Evolutionary conservation across 2,888 invertebrate genomes (phyloP).

Genomic region (Eulithis testata): DNA sequence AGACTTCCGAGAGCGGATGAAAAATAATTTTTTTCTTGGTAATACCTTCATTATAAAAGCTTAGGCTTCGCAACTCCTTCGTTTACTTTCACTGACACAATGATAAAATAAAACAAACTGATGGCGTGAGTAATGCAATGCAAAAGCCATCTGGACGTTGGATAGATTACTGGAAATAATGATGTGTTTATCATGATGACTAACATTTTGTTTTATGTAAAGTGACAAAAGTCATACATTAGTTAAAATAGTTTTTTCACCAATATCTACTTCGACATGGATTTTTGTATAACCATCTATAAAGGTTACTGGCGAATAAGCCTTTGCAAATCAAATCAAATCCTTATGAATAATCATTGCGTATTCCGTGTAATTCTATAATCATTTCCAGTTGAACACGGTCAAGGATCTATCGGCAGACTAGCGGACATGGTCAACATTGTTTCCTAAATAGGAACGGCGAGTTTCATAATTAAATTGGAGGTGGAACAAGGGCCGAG

Average conservation of each 20-base stretch:
- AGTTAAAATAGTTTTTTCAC: too few relatives aligned
- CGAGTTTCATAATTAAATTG: conserved; percentile 68
- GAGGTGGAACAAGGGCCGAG: conserved; percentile 48
- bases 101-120: not conserved
- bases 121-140: conserved; percentile 6
- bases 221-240: too few relatives aligned
- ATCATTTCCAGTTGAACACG: conserved; percentile 9
- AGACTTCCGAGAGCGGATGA: conserved; percentile 38
- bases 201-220: too few relatives aligned
- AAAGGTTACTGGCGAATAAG: not conserved
- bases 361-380: not conserved
- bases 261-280: too few relatives aligned
- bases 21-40: conserved; percentile 39
- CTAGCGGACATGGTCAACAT: conserved; percentile 32
- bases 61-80: conserved; percentile 14
- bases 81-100: conserved; percentile 14
- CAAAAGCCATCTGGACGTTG: conserved; percentile 13
- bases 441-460: conserved; percentile 45
- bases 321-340: not conserved
- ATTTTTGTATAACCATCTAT: too few relatives aligned
- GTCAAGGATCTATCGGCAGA: conserved; percentile 4
- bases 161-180: conserved; percentile 7
- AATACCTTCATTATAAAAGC: conserved; percentile 24
- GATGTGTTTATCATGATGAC: too few relatives aligned
- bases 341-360: not conserved